Evolutionary conservation across 2,113 vertebrate genomes (phyloP).

Genomic region (Copsychus sechellarum): DNA sequence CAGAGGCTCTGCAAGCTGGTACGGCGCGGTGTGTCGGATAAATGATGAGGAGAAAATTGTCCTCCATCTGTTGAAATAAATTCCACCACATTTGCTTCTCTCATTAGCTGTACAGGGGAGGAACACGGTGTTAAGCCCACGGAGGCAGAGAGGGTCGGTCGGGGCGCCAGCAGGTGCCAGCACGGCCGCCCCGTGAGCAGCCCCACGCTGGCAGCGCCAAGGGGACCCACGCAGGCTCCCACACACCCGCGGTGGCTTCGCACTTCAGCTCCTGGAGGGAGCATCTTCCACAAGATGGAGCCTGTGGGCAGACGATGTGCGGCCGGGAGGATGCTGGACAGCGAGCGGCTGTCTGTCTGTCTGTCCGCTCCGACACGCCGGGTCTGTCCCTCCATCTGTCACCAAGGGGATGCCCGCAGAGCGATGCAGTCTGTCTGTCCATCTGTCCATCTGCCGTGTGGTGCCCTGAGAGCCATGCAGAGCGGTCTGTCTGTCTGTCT

Average conservation of each 20-base stretch:
- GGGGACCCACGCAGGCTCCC: neutral
- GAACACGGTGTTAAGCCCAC: accelerated
- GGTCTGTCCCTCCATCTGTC: neutral
- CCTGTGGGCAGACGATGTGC: neutral
- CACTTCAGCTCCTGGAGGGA: neutral
- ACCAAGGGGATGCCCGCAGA: neutral
- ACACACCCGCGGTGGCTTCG: accelerated
- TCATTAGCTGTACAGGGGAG: neutral
- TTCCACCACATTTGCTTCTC: neutral
- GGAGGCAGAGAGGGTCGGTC: neutral
- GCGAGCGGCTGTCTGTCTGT: accelerated
- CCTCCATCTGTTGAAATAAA: neutral
- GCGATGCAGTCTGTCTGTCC: neutral
- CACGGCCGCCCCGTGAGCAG: accelerated
- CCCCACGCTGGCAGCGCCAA: neutral
- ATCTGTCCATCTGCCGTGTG: neutral
- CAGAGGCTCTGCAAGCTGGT: neutral
- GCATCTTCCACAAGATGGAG: slow-evolving; percentile 52
- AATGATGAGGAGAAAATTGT: neutral
- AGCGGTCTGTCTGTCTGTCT: neutral
- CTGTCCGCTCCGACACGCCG: neutral
- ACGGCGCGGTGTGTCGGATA: accelerated
- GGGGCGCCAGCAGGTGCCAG: neutral
- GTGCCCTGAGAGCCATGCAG: neutral
- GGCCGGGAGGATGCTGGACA: accelerated